Evolutionary conservation across 2,888 invertebrate species (phyloP).

Genomic region (Ametastegia equiseti): DNA sequence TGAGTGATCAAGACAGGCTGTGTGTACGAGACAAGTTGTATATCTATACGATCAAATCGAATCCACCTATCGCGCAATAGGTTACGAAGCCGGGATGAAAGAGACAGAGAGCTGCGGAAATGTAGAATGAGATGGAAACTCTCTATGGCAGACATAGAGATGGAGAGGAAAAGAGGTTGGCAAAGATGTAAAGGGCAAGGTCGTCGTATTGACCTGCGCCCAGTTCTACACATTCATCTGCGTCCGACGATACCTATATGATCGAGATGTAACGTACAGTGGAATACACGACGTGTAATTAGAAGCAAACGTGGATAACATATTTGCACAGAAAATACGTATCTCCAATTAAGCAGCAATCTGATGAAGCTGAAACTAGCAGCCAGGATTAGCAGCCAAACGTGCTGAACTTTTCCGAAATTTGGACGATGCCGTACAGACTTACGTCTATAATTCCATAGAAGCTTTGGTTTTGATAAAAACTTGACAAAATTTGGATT

Average conservation of each 20-base stretch:
- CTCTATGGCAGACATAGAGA: too few species aligned
- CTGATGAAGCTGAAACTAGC: too few species aligned
- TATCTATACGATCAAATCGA: slow-evolving; percentile 12
- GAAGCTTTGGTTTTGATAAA: too few species aligned
- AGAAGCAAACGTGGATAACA: not conserved
- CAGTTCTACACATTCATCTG: not conserved
- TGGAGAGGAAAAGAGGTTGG: slow-evolving; percentile 3
- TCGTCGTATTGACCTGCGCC: slow-evolving; percentile 29
- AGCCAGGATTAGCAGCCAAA: too few species aligned
- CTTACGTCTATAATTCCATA: too few species aligned
- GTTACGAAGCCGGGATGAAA: slow-evolving; percentile 7
- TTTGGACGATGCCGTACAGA: too few species aligned
- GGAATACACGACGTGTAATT: too few species aligned
- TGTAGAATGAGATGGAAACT: slow-evolving; percentile 22
- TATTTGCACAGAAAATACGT: not conserved
- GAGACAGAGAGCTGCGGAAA: slow-evolving; percentile 53
- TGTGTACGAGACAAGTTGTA: too few species aligned
- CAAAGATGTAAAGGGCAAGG: slow-evolving; percentile 41
- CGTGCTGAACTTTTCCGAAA: too few species aligned
- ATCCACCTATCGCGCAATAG: slow-evolving; percentile 16
- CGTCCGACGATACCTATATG: not conserved
- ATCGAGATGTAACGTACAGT: not conserved
- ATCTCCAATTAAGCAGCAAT: too few species aligned
- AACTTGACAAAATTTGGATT: too few species aligned
- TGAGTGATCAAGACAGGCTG: not conserved